Conservation (phyloP, 1,140 invertebrate species). For the Adelges cooleyi region DNA sequence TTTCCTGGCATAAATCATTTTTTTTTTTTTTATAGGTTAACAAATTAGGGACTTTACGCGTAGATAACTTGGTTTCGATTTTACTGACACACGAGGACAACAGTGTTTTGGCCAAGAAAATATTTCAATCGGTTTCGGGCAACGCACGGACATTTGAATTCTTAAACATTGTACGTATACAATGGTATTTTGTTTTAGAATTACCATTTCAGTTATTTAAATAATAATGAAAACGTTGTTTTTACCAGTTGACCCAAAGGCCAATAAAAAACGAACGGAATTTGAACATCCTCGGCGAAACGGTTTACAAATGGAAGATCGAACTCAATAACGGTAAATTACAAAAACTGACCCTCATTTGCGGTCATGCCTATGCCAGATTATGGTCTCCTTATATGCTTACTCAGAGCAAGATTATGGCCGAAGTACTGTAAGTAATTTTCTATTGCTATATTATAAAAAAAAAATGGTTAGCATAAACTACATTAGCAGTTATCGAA, state of each 20-base stretch:
- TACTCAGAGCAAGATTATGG: neutral
- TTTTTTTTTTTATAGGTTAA: neutral
- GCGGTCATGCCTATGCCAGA: neutral
- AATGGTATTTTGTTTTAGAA: neutral
- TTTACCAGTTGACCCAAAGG: neutral
- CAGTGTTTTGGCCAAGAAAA: neutral
- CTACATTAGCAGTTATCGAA: too few species aligned
- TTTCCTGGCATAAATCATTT: too few species aligned
- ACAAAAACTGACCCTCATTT: slow-evolving; percentile 7
- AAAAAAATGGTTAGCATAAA: too few species aligned
- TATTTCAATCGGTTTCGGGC: neutral
- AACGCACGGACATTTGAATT: slow-evolving; percentile 6
- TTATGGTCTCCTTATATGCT: slow-evolving; percentile 1
- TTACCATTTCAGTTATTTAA: too few species aligned
- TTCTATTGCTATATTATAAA: neutral
- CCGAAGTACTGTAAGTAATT: neutral
- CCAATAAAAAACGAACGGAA: neutral
- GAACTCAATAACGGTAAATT: slow-evolving; percentile 4
- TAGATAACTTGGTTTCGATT: neutral
- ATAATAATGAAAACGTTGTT: too few species aligned
- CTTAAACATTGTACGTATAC: neutral
- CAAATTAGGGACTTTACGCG: neutral
- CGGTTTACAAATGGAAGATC: slow-evolving; percentile 19
- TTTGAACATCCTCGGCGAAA: neutral
- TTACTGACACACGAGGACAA: neutral